Conservation (phyloP, 2,113 vertebrate species). For the Neoarius graeffei region DNA sequence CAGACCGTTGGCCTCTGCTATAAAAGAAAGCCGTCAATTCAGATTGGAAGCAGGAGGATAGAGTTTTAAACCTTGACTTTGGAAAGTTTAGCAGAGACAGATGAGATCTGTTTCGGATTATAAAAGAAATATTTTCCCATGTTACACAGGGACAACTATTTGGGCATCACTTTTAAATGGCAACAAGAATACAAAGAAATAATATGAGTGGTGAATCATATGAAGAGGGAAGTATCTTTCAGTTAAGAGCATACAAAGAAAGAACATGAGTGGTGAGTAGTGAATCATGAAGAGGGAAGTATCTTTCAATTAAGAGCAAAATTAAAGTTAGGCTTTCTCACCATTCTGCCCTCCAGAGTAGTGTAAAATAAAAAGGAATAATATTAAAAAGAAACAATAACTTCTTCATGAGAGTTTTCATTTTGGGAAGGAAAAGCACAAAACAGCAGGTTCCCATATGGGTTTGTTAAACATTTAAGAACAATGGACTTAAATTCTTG, state of each 20-base stretch:
- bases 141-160: constrained; percentile 14
- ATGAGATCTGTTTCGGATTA: constrained; percentile 39
- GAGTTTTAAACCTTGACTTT: neutral
- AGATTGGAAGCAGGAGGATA: neutral
- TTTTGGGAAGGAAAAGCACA: constrained; percentile 37
- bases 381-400: constrained; percentile 26
- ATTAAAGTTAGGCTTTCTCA: neutral
- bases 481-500: constrained; percentile 44
- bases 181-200: neutral
- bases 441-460: constrained; percentile 33
- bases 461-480: constrained; percentile 46
- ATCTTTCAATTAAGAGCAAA: neutral
- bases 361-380: neutral
- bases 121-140: constrained; percentile 8
- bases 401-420: neutral
- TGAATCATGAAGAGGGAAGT: neutral
- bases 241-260: neutral
- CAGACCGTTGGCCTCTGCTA: neutral
- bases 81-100: constrained; percentile 15
- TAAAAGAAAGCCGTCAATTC: neutral
- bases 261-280: neutral
- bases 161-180: neutral
- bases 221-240: neutral
- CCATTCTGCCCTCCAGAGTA: too few relatives aligned
- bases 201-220: neutral